These are phyloP conservation scores for Drosophila kikkawai DNA, from an alignment of 1,140 invertebrate species.

Conservation along the genomic window DNA sequence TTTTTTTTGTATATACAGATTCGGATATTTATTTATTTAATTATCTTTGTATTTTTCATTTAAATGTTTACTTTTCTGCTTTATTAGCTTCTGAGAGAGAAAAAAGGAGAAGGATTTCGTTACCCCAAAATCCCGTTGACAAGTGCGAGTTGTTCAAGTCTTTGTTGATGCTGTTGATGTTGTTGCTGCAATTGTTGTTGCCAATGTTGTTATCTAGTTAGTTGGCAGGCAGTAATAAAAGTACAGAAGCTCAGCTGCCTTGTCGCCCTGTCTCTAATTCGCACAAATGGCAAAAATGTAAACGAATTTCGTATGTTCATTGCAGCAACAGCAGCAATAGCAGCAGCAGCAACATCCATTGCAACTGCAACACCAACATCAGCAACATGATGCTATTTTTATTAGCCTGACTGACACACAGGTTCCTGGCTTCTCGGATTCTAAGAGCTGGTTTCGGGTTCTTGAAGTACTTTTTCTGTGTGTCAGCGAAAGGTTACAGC, in stretches of 20 bases:
- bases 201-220: slow-evolving; percentile 19
- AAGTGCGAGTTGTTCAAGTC: slow-evolving; percentile 51
- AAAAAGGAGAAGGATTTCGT: no score
- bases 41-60: no score
- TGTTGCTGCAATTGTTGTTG: slow-evolving; percentile 32
- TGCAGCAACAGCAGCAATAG: slow-evolving; percentile 8
- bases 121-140: slow-evolving; percentile 52
- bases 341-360: slow-evolving; percentile 11
- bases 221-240: slow-evolving; percentile 52
- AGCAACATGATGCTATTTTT: slow-evolving; percentile 75
- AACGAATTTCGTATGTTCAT: slow-evolving; percentile 78
- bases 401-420: slow-evolving; percentile 60
- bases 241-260: slow-evolving; percentile 38
- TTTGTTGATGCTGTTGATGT: slow-evolving; percentile 20
- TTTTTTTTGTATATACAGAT: no score
- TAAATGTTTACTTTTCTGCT: no score
- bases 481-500: slow-evolving; percentile 41
- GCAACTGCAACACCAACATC: slow-evolving; percentile 19
- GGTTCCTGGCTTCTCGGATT: slow-evolving; percentile 1
- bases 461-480: slow-evolving; percentile 15
- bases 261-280: slow-evolving; percentile 64
- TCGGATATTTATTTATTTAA: no score
- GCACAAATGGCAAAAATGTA: slow-evolving; percentile 77
- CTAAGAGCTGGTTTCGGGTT: not conserved
- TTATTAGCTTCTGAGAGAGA: no score